A percentile compares a stretch with the other conserved stretches of the same genome.
Evolutionary conservation across 2,888 invertebrate genomes (phyloP).

Genomic region (Pteria penguin): DNA sequence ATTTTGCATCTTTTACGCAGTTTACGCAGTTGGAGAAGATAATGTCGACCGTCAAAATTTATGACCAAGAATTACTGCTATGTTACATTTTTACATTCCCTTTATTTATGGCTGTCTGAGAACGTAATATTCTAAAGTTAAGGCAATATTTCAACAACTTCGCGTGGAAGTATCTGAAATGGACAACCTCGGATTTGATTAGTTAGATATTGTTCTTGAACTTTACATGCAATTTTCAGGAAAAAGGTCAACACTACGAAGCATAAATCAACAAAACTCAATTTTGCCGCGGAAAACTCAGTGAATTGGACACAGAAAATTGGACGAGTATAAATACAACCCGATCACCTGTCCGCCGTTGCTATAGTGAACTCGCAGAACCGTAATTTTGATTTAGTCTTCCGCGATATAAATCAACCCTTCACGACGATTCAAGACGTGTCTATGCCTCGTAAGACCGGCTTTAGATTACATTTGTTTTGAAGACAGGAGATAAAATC

Average conservation of each 20-base stretch:
- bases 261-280: conserved; percentile 38
- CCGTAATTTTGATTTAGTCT: conserved; percentile 32
- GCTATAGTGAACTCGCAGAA: conserved; percentile 32
- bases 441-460: not conserved
- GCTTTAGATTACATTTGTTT: not conserved
- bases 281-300: conserved; percentile 27
- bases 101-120: conserved; percentile 25
- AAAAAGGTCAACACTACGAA: conserved; percentile 18
- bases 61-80: conserved; percentile 5
- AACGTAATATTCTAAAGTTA: not conserved
- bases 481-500: not conserved
- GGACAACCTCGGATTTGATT: not conserved
- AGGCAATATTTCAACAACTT: not conserved
- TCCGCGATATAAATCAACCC: conserved; percentile 29
- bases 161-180: not conserved
- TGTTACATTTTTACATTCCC: conserved; percentile 23
- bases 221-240: not conserved
- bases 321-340: conserved; percentile 15
- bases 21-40: no score
- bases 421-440: not conserved
- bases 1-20: no score
- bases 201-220: not conserved
- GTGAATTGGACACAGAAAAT: conserved; percentile 16
- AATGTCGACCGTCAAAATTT: no score
- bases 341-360: conserved; percentile 31